Evolutionary conservation across 2,113 vertebrate species (phyloP), one percentile per base, ranked within the genome.

Genomic region (Archocentrus centrarchus): DNA sequence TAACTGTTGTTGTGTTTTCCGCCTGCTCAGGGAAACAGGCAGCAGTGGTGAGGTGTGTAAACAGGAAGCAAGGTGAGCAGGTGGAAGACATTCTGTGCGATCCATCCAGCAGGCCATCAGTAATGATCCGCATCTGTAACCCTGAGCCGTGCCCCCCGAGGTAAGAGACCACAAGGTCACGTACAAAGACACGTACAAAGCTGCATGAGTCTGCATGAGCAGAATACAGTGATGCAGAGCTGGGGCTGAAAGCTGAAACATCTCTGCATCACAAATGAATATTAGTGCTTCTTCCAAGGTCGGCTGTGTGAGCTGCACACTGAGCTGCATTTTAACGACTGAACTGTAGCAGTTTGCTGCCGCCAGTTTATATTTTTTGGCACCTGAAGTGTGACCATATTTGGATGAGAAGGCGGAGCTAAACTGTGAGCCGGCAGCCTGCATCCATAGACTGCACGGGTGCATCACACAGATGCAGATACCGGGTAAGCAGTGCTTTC

Each of bases 1-100:
- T 13, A 32, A 47, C 30, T 41, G 3, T 66, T 6, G 75, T 2
- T 87, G 50, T 77, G 44, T 76, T 20, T 32, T 30, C 41, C 66
- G 15, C 11, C 24, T 70, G 44, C 75, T 64, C 91, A 99, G 98
- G 98, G 66, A 96, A 85, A 1, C 98, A 97, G 91, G 97, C 96
- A 85, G 97, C 97, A 53, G 95, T 97, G 44, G 96, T 97, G 3
- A 96, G 94, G 86, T 99, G 98, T 80, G 86, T 98, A 17, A 95
- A 96, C 8, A 88, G 91, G 1, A 94, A 94, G 85, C 95, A 90
- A 11, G 94, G 95, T 6, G 94, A 96, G 84, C 92, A 91, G 0
- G 97, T 96, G 82, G 97, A 95, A 0, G 95, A 97, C 60, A 90
- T 86, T 18, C 81, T 96, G 68, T 99, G 98, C 17, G 95, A 97